Evolutionary conservation across 30 jellyfish, hydroid and myxozoan genomes (phyloP).

Genomic region (Catostylus mosaicus): DNA sequence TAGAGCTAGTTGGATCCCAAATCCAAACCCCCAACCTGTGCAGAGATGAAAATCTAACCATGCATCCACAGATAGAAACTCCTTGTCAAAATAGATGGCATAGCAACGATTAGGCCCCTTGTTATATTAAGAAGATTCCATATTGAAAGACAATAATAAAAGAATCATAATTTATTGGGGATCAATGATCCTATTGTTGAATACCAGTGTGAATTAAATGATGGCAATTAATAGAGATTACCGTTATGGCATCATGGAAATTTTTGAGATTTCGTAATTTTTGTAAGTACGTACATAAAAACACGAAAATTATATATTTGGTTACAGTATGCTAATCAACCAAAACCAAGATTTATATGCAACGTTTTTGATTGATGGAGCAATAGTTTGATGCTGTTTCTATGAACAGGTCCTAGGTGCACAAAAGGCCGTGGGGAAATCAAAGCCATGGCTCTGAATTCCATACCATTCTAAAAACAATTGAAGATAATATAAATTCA

Average conservation of each 20-base stretch:
- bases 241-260: neutral
- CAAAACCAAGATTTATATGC: too few species aligned
- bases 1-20: too few species aligned
- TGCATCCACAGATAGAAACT: too few species aligned
- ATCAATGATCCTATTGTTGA: neutral
- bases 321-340: neutral
- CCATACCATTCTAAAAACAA: neutral
- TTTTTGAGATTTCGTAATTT: too few species aligned
- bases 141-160: neutral
- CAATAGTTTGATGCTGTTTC: neutral
- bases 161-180: neutral
- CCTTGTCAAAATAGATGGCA: too few species aligned
- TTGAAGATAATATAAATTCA: too few species aligned
- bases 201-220: neutral
- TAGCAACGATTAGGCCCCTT: neutral
- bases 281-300: too few species aligned
- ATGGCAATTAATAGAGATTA: neutral
- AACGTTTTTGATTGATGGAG: too few species aligned
- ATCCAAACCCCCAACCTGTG: too few species aligned
- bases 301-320: too few species aligned
- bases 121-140: neutral
- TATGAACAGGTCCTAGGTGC: neutral
- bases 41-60: too few species aligned
- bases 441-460: neutral
- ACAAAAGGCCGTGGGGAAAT: neutral